phyloP scores from a whole-genome alignment of 1,140 invertebrate genomes.

The Melitaea cinxia region DNA sequence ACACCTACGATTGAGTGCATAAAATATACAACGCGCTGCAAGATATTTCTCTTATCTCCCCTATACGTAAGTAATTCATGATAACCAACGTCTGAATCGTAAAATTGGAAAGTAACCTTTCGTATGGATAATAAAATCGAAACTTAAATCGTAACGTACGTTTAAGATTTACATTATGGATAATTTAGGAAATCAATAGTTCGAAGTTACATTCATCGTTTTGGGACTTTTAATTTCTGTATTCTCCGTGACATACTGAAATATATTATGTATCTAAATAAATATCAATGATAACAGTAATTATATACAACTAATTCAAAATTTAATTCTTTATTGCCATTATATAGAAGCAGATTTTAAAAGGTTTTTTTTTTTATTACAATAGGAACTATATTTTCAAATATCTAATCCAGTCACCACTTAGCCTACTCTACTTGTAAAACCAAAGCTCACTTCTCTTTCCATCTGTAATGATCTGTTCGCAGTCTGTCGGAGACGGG shows the following conservation, averaged over 20 bases:
- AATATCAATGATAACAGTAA: no score
- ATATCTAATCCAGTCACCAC: background rate
- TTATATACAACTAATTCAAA: no score
- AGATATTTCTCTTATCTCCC: constrained; percentile 13
- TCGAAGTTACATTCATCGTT: no score
- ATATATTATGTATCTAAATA: no score
- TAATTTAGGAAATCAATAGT: no score
- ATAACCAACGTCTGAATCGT: background rate
- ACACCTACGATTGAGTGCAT: constrained; percentile 25
- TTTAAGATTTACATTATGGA: no score
- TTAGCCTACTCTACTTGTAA: background rate
- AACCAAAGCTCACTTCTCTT: constrained; percentile 85
- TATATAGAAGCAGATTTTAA: no score
- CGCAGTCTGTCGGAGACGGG: constrained; percentile 86
- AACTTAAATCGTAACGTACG: background rate
- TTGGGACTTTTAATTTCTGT: background rate
- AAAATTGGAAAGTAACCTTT: constrained; percentile 6
- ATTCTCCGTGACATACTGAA: no score
- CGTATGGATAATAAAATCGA: background rate
- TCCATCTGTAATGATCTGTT: constrained; percentile 93
- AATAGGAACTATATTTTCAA: background rate
- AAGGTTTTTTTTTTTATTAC: background rate
- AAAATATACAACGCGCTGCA: constrained; percentile 19
- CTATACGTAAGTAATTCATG: constrained; percentile 2
- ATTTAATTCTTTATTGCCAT: no score